These are phyloP conservation scores for Carposina sasakii DNA, from an alignment of 1,140 invertebrate species.

Conservation along the genomic window DNA sequence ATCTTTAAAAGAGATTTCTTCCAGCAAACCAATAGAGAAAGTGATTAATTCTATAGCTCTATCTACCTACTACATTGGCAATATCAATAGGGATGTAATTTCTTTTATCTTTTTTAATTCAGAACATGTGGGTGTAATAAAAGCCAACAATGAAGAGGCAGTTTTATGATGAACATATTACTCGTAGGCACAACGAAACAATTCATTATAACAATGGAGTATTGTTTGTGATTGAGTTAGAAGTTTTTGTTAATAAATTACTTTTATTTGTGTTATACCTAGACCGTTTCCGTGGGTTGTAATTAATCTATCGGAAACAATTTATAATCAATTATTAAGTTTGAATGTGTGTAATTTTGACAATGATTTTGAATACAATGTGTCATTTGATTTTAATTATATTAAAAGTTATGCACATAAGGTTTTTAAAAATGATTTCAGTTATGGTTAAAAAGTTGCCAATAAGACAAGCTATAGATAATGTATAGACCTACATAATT, in stretches of 20 bases:
- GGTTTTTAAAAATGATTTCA: too few species aligned
- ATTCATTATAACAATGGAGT: constrained; percentile 55
- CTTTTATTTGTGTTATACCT: constrained; percentile 37
- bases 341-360: not conserved
- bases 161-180: constrained; percentile 37
- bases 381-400: not conserved
- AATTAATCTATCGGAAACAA: constrained; percentile 29
- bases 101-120: constrained; percentile 24
- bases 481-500: too few species aligned
- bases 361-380: not conserved
- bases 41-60: constrained; percentile 26
- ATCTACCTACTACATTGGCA: too few species aligned
- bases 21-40: constrained; percentile 18
- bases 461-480: too few species aligned
- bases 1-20: too few species aligned
- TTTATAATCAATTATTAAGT: not conserved
- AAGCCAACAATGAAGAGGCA: constrained; percentile 42
- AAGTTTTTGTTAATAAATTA: constrained; percentile 42
- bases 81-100: too few species aligned
- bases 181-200: too few species aligned
- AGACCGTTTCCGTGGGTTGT: constrained; percentile 37
- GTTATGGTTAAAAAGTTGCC: too few species aligned
- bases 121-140: constrained; percentile 46
- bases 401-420: too few species aligned
- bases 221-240: constrained; percentile 54